Conservation (phyloP, 2,113 vertebrate genomes). For the Elanus axillaris region DNA sequence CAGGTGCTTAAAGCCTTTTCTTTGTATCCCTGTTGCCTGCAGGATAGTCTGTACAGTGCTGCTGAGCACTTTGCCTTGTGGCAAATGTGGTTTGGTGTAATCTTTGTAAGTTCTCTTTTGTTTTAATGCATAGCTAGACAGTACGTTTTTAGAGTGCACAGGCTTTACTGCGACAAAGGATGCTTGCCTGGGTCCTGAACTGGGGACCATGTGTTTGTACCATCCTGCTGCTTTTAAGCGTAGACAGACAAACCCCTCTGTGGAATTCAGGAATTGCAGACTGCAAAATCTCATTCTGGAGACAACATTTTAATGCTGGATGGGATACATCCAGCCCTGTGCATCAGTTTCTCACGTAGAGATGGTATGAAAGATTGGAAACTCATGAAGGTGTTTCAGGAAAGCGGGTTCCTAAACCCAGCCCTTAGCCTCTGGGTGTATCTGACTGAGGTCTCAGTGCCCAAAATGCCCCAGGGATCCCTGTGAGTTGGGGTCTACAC, state of each 20-base stretch:
- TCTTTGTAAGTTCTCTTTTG: neutral
- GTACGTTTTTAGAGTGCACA: accelerated
- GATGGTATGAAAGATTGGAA: neutral
- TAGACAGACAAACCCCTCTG: neutral
- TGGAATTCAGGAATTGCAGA: neutral
- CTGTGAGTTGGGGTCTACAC: accelerated
- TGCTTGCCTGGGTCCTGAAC: neutral
- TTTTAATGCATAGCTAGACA: neutral
- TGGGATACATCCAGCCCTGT: neutral
- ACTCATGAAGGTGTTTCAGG: neutral
- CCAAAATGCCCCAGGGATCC: neutral
- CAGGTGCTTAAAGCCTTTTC: neutral
- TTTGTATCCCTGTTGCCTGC: neutral
- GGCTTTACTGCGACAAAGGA: neutral
- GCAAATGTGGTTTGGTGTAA: neutral
- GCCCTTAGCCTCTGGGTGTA: neutral
- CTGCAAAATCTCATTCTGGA: neutral
- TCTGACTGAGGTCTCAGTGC: neutral
- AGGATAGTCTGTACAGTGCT: neutral
- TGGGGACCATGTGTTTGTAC: neutral
- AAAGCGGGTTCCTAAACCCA: neutral
- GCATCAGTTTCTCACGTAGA: neutral
- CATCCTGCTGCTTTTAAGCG: neutral
- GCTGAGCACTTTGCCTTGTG: neutral
- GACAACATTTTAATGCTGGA: neutral